Evolutionary conservation across 2,888 invertebrate species (phyloP).

Genomic region (Lithophane ornitopus): DNA sequence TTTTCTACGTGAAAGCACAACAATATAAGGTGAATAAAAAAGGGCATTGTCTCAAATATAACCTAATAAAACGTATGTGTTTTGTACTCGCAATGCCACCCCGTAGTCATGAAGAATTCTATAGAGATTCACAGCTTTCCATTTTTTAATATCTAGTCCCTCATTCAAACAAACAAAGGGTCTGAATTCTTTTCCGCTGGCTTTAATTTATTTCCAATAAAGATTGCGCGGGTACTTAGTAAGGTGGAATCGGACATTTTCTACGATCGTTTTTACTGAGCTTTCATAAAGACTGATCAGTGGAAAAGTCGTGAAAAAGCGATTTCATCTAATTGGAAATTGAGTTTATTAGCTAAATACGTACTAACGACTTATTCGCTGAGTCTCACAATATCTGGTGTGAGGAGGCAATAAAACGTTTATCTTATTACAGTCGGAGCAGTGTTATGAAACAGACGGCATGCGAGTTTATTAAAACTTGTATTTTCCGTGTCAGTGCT

Average conservation of each 20-base stretch:
- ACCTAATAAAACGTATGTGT: slow-evolving; percentile 64
- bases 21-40: slow-evolving; percentile 63
- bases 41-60: slow-evolving; percentile 64
- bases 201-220: slow-evolving; percentile 80
- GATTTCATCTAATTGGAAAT: slow-evolving; percentile 78
- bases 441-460: slow-evolving; percentile 54
- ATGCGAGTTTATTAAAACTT: slow-evolving; percentile 57
- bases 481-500: slow-evolving; percentile 39
- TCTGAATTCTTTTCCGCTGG: slow-evolving; percentile 72
- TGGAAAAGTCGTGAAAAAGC: slow-evolving; percentile 74
- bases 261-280: slow-evolving; percentile 70
- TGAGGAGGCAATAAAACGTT: slow-evolving; percentile 58
- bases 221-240: slow-evolving; percentile 71
- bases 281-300: slow-evolving; percentile 78
- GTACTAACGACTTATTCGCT: slow-evolving; percentile 63
- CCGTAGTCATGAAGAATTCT: slow-evolving; percentile 54
- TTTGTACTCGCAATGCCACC: slow-evolving; percentile 49
- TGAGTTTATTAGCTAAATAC: slow-evolving; percentile 73
- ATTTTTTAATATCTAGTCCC: slow-evolving; percentile 64
- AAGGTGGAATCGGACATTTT: slow-evolving; percentile 60
- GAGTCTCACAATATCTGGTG: slow-evolving; percentile 62
- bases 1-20: slow-evolving; percentile 61
- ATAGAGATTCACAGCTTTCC: slow-evolving; percentile 57
- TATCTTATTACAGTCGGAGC: slow-evolving; percentile 44
- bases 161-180: slow-evolving; percentile 67